Evolutionary conservation across 1,140 invertebrate species (phyloP).

Genomic region (Phymorhynchus buccinoides): DNA sequence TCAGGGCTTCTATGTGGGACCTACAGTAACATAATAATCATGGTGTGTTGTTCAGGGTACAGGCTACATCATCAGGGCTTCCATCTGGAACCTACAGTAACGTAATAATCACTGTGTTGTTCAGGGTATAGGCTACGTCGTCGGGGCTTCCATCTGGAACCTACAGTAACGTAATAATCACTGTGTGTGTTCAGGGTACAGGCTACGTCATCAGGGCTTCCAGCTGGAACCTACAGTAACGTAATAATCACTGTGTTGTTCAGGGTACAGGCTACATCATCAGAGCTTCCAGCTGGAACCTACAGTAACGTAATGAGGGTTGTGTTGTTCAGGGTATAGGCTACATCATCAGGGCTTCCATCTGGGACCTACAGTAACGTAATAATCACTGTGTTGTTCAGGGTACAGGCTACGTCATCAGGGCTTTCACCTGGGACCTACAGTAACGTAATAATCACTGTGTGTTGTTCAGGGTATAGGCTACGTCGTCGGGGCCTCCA

Average conservation of each 20-base stretch:
- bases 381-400: background rate
- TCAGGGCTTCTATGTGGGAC: no score
- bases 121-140: background rate
- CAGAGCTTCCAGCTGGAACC: no score
- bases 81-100: no score
- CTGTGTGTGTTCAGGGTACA: background rate
- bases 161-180: background rate
- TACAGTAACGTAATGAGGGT: no score
- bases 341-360: background rate
- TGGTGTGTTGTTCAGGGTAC: background rate
- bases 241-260: no score
- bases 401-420: slow-evolving; percentile 11
- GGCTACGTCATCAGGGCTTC: background rate
- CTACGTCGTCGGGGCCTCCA: slow-evolving; percentile 25
- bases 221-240: no score
- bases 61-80: background rate
- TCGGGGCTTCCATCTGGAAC: slow-evolving; percentile 23
- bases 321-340: slow-evolving; percentile 21
- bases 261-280: slow-evolving; percentile 25
- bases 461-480: slow-evolving; percentile 27
- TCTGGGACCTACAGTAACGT: no score
- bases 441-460: no score
- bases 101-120: background rate
- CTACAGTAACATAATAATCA: no score
- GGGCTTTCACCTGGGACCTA: no score